phyloP scores from a whole-genome alignment of 2,113 vertebrate species.

The Poeciliopsis turrubarensis region DNA sequence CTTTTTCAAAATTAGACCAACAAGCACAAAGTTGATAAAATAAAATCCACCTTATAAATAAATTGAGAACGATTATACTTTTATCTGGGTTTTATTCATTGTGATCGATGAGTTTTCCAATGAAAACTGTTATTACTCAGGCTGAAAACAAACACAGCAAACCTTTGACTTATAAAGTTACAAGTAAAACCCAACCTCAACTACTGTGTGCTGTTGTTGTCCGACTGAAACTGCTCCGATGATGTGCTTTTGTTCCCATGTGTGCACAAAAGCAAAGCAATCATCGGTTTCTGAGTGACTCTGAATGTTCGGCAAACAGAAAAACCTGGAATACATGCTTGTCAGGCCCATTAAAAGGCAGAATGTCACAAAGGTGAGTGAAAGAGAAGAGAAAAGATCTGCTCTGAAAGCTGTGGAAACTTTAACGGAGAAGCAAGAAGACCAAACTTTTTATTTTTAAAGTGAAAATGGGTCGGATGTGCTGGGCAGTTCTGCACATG shows the following conservation, averaged over 20 bases:
- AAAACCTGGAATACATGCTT: slow-evolving; percentile 1
- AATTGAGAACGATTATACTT: not conserved
- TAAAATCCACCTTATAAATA: not conserved
- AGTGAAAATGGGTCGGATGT: slow-evolving; percentile 36
- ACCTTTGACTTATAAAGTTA: not conserved
- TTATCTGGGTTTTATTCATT: not conserved
- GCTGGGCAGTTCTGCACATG: slow-evolving; percentile 34
- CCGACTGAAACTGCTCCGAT: slow-evolving; percentile 4
- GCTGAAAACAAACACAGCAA: not conserved
- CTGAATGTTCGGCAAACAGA: slow-evolving; percentile 31
- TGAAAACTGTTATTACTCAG: not conserved
- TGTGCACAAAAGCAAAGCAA: slow-evolving; percentile 40
- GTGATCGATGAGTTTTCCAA: not conserved
- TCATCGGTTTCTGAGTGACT: slow-evolving; percentile 29
- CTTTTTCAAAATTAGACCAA: not conserved
- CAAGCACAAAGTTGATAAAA: not conserved
- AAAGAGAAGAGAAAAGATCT: not conserved
- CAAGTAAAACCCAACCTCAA: not conserved
- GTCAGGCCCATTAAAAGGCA: slow-evolving; percentile 33
- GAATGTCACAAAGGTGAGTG: slow-evolving; percentile 1
- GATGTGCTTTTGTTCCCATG: slow-evolving; percentile 25
- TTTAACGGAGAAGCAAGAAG: not conserved
- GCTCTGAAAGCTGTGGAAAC: not conserved
- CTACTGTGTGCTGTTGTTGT: not conserved
- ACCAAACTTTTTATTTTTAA: not conserved